Evolutionary conservation across 37 sponge, comb jelly and placozoan species (phyloP).

Genomic region (Tethya wilhelma): DNA sequence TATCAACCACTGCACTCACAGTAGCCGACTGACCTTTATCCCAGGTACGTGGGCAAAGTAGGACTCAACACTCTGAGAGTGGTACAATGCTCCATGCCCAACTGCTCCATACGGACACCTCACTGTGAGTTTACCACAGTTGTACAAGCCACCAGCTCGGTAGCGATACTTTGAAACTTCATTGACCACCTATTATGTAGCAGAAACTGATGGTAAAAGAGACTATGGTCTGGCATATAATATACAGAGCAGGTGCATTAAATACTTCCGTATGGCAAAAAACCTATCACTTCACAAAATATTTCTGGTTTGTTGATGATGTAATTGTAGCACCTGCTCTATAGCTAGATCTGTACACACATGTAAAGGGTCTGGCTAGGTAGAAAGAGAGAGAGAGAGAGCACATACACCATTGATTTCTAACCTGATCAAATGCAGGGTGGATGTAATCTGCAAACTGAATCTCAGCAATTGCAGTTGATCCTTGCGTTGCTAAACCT

Average conservation of each 20-base stretch:
- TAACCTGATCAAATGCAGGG: constrained; percentile 99
- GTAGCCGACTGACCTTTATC: constrained; percentile 68
- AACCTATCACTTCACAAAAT: no score
- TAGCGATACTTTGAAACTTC: constrained; percentile 97
- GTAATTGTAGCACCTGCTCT: no score
- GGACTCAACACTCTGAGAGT: constrained; percentile 97
- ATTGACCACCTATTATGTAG: constrained; percentile 91
- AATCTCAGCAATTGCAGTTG: constrained; percentile 98
- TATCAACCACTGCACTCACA: no score
- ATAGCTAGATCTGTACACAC: no score
- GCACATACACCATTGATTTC: no score
- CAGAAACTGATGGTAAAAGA: no score
- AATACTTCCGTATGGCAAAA: no score
- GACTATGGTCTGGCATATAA: no score
- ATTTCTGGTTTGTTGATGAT: no score
- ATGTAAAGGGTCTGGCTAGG: no score
- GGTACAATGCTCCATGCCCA: constrained; percentile 97
- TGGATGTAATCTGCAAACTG: constrained; percentile 99
- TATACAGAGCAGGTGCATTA: no score
- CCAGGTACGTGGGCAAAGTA: constrained; percentile 94
- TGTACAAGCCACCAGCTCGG: constrained; percentile 84
- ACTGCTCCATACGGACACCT: constrained; percentile 97
- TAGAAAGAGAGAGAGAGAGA: no score
- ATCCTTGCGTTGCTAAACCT: constrained; percentile 89
- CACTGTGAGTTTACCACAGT: constrained; percentile 93